Base-by-base conservation (phyloP, 2,113 vertebrate genomes). In the Gadus chalcogrammus region DNA sequence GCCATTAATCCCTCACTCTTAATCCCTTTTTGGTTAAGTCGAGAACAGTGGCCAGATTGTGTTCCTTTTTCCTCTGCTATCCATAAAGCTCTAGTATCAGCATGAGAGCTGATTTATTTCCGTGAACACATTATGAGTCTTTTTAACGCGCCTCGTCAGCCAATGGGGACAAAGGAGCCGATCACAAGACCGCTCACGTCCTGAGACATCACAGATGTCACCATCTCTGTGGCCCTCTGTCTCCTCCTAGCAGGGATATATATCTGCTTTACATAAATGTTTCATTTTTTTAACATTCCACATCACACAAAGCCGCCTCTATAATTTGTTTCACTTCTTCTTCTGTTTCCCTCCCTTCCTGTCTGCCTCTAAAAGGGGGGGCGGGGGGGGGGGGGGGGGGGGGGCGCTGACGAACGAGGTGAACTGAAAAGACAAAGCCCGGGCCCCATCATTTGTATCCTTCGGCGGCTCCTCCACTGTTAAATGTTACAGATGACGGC, bases 391-490 rank as follows among this genome's bases (percentile, higher is more conserved):
- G 5, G 5, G 38, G 7, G 42, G 7, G 42, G 42, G 42, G 42
- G 20, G n/a, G 2, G 15, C 11, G 67, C 69, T 74, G 75, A 83
- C 42, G 24, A 79, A 79, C 76, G 79, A 82, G 71, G 67, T 70
- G 62, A 68, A 69, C 69, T 72, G 76, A 72, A 72, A 70, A 80
- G 71, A 18, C 24, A 0, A 61, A 76, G 77, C 79, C 79, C 75
- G 66, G 62, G 77, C 61, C 20, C 60, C 18, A 68, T 76, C 81
- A 70, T 87, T 76, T 87, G 74, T 69, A 22, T 78, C 80, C 75
- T 80, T 77, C 67, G 78, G 71, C 78, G 73, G 16, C 60, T 69
- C 74, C 79, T 83, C 76, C 83, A 85, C 78, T 76, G 76, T 85
- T 81, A 75, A 84, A 61, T 85, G 78, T 72, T 76, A 9, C 69